Conservation (phyloP, 2,888 invertebrate species). For the Griposia aprilina region DNA sequence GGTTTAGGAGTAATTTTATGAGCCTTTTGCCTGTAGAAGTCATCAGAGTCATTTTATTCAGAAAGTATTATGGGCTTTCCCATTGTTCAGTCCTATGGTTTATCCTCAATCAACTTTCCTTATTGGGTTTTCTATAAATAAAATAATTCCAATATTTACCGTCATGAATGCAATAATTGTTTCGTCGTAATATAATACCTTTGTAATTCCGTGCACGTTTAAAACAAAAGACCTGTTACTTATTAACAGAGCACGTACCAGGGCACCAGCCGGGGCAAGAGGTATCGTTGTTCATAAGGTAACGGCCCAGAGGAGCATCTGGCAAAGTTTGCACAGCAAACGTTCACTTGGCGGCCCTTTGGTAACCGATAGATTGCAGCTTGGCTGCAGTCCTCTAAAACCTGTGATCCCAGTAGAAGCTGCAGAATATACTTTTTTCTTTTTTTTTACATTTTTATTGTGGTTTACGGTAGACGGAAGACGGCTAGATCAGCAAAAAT, state of each 20-base stretch:
- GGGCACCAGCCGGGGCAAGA: constrained; percentile 69
- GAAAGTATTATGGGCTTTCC: constrained; percentile 22
- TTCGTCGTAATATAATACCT: background rate
- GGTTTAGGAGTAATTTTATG: background rate
- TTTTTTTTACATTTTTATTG: too few relatives aligned
- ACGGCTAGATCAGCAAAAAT: background rate
- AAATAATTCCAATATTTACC: background rate
- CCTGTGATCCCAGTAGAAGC: constrained; percentile 43
- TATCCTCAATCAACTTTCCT: constrained; percentile 26
- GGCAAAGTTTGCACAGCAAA: constrained; percentile 75
- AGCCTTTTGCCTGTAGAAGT: background rate
- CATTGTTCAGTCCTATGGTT: background rate
- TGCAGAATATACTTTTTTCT: constrained; percentile 25
- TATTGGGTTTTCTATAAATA: background rate
- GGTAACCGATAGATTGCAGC: constrained; percentile 74
- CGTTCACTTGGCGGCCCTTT: constrained; percentile 75
- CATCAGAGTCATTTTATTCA: constrained; percentile 2
- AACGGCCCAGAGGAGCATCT: constrained; percentile 71
- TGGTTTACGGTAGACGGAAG: too few relatives aligned
- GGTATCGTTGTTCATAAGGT: constrained; percentile 71
- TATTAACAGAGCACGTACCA: constrained; percentile 64
- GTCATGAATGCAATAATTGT: background rate
- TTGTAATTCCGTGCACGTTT: background rate
- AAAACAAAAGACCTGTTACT: constrained; percentile 32
- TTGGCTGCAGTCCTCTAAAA: constrained; percentile 49